phyloP scores from a whole-genome alignment of 2,888 invertebrate genomes.

The Bimastos eiseni region DNA sequence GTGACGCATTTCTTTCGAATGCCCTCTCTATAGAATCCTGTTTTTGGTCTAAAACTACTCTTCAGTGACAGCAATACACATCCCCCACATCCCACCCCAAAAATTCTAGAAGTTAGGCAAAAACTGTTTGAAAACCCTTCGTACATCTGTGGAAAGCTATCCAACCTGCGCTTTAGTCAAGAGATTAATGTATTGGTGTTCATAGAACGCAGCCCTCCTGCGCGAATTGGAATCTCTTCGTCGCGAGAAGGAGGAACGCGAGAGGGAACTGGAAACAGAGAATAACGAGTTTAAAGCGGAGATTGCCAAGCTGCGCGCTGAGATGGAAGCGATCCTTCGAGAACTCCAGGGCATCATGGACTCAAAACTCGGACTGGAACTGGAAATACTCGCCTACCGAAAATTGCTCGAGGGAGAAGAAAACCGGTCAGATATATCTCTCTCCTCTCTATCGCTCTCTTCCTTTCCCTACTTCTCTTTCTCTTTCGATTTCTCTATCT shows the following conservation, averaged over 20 bases:
- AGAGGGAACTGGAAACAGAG: slow-evolving; percentile 62
- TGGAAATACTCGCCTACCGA: slow-evolving; percentile 67
- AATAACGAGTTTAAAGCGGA: slow-evolving; percentile 64
- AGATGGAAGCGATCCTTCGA: slow-evolving; percentile 60
- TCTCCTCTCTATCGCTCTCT: background rate
- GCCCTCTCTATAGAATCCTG: too few species aligned
- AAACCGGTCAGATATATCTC: slow-evolving; percentile 56
- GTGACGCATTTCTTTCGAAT: too few species aligned
- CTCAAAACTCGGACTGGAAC: slow-evolving; percentile 66
- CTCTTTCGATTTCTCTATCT: too few species aligned
- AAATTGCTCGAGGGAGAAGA: slow-evolving; percentile 67
- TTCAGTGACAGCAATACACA: too few species aligned
- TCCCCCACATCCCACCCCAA: too few species aligned
- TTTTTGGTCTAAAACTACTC: too few species aligned
- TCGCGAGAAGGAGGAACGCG: slow-evolving; percentile 46
- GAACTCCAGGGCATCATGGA: slow-evolving; percentile 62
- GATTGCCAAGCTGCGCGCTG: slow-evolving; percentile 53
- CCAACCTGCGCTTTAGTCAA: background rate
- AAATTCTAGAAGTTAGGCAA: too few species aligned
- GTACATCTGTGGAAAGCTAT: background rate
- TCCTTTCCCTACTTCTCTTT: background rate
- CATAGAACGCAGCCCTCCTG: slow-evolving; percentile 64
- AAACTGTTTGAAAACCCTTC: too few species aligned
- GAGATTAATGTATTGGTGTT: background rate
- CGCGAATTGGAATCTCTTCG: slow-evolving; percentile 64